Base-by-base conservation (phyloP, 1,140 invertebrate species). In the Holotrichia oblita region DNA sequence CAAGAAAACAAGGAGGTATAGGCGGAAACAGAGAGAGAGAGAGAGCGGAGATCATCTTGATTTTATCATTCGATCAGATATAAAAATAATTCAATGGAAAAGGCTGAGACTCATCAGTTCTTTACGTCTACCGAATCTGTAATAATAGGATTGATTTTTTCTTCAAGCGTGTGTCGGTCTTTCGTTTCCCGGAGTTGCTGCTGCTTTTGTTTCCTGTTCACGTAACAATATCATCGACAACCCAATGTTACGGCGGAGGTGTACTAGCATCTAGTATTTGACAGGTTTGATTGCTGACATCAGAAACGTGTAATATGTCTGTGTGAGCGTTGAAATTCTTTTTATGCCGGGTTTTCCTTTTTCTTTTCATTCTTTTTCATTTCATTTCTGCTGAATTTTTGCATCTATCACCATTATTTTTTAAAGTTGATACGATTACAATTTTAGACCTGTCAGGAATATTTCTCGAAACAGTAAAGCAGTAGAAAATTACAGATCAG, bases 11-110 rank as follows among this genome's bases (percentile, higher is more conserved):
- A 64, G 61, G 24, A 64, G n/a, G n/a, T 22, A 7, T 12, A 6
- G 17, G 17, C 17, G 22, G 20, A 27, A 12, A 64, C 17, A 27
- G 24, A 64, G 61, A 27, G n/a, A n/a, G n/a, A n/a, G n/a, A n/a
- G n/a, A n/a, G n/a, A n/a, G n/a, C n/a, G n/a, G n/a, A n/a, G 17
- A 64, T 61, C 55, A 61, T 64, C 61, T 64, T 64, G 61, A 64
- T 64, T 64, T 64, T 64, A 64, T 64, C 61, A 27, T 64, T 27
- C 61, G 61, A 64, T 64, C 61, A 64, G 61, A 64, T 64, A 64
- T 64, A 64, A 64, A 64, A 27, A 64, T 64, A 64, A 64, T 64
- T 64, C 61, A 64, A 64, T 64, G 61, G 61, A 64, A 64, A 27
- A 6, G 61, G 7, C 61, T 64, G 61, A 64, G 61, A 64, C 61